phyloP scores from a whole-genome alignment of 2,888 invertebrate genomes.

The Drosophila melanosoma region DNA sequence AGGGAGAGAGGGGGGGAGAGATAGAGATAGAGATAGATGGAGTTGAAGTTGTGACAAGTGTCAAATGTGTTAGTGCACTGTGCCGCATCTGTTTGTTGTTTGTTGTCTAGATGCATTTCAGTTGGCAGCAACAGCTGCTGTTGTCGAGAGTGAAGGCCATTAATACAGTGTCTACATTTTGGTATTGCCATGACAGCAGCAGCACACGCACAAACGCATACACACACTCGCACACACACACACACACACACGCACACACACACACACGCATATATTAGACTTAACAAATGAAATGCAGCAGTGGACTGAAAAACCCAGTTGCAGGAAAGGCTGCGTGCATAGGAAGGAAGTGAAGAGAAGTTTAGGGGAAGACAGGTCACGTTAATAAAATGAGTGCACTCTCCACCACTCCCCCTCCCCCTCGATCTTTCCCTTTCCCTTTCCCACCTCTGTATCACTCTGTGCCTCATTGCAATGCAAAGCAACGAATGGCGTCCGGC shows the following conservation, averaged over 20 bases:
- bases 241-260: conserved; percentile 9
- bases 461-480: conserved; percentile 31
- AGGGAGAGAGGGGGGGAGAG: neutral
- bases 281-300: conserved; percentile 57
- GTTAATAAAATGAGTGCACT: conserved; percentile 48
- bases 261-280: conserved; percentile 32
- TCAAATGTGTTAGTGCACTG: conserved; percentile 62
- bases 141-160: conserved; percentile 44
- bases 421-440: neutral
- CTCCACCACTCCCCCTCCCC: neutral
- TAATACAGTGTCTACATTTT: conserved; percentile 23
- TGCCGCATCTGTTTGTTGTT: conserved; percentile 17
- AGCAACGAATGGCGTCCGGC: conserved; percentile 25
- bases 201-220: neutral
- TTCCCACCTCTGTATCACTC: neutral
- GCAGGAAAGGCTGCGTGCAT: conserved; percentile 7
- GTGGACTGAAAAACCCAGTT: conserved; percentile 16
- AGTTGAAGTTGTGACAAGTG: conserved; percentile 37
- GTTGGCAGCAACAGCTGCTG: conserved; percentile 45
- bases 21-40: neutral
- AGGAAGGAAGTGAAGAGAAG: neutral
- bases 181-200: neutral
- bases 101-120: conserved; percentile 47
- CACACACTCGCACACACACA: conserved; percentile 5
- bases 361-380: conserved; percentile 1